phyloP scores from a whole-genome alignment of 2,888 invertebrate genomes.

The Tipula helvola region DNA sequence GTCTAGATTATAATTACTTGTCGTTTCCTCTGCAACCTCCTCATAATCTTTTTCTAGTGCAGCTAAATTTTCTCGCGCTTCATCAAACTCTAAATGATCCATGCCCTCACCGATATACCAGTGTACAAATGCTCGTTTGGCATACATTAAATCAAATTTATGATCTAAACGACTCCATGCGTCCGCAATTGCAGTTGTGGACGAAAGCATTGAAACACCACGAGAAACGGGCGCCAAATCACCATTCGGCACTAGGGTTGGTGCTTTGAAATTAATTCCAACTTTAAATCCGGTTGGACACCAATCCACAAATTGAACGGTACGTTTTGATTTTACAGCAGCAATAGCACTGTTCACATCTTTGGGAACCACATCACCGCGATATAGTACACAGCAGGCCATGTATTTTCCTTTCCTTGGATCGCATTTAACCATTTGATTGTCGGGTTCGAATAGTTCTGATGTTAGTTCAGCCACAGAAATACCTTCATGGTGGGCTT shows the following conservation, averaged over 20 bases:
- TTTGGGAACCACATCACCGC: constrained; percentile 82
- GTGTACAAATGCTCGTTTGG: constrained; percentile 88
- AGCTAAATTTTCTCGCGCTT: constrained; percentile 31
- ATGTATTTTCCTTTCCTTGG: constrained; percentile 73
- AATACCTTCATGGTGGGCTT: constrained; percentile 60
- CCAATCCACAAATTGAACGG: constrained; percentile 83
- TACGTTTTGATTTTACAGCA: constrained; percentile 59
- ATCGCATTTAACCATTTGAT: constrained; percentile 79
- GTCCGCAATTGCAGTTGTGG: constrained; percentile 80
- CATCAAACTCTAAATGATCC: constrained; percentile 34
- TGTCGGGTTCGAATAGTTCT: constrained; percentile 72
- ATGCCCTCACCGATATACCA: constrained; percentile 55
- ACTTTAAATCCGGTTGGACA: constrained; percentile 80
- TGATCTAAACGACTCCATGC: constrained; percentile 83
- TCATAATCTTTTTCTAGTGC: constrained; percentile 31
- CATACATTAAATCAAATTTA: constrained; percentile 92
- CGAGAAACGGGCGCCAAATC: constrained; percentile 68
- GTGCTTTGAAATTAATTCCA: constrained; percentile 68
- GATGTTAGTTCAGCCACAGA: constrained; percentile 70
- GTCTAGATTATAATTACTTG: not conserved
- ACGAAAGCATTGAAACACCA: constrained; percentile 74
- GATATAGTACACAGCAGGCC: constrained; percentile 75
- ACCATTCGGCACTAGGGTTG: constrained; percentile 54
- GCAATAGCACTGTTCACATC: constrained; percentile 79
- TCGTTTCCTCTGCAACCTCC: constrained; percentile 25